Evolutionary conservation across 2,113 vertebrate genomes (phyloP), one percentile per base, ranked within the genome.

Genomic region (Rhinogobius similis): DNA sequence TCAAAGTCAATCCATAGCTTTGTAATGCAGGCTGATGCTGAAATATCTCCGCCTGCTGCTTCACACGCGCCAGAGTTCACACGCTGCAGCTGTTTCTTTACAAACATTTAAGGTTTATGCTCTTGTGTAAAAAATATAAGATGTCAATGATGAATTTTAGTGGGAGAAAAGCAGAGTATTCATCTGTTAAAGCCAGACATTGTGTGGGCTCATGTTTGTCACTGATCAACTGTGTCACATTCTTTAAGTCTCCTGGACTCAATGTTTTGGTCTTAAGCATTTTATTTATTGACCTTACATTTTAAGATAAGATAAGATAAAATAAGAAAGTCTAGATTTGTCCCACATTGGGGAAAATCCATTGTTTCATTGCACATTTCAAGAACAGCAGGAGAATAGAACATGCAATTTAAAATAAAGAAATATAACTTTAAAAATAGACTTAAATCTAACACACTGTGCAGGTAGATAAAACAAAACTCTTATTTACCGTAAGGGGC

Each of bases 191-290:
- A 67, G 62, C 36, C 16, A 3, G 23, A 26, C 23, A 36, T 68
- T 55, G 41, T 36, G 41, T 64, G 43, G 48, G 63, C 38, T 67
- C 21, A 1, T 53, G 62, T 68, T 62, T 72, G 24, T 52, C 62
- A 52, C 67, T 82, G 68, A 85, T 79, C 75, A 75, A 74, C 63
- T 21, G 39, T 20, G 67, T 70, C 56, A 67, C 70, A 63, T 63
- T 36, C 32, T 36, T 5, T 36, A 3, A 58, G 36, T 69, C 41
- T 18, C 61, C 39, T 64, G 66, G 68, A 74, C 79, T 82, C 70
- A 82, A 62, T 82, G 67, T 5, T 32, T 20, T 70, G 21, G 9
- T 21, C 8, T 62, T 38, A 62, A 41, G 20, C 20, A 23, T 39
- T 39, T 39, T 3, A 39, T 39, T 39, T 23, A 36, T 12, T 23